Percentiles rank a stretch among this genome's conserved stretches.
phyloP scores from a whole-genome alignment of 2,113 vertebrate genomes.

The Pionites leucogaster region DNA sequence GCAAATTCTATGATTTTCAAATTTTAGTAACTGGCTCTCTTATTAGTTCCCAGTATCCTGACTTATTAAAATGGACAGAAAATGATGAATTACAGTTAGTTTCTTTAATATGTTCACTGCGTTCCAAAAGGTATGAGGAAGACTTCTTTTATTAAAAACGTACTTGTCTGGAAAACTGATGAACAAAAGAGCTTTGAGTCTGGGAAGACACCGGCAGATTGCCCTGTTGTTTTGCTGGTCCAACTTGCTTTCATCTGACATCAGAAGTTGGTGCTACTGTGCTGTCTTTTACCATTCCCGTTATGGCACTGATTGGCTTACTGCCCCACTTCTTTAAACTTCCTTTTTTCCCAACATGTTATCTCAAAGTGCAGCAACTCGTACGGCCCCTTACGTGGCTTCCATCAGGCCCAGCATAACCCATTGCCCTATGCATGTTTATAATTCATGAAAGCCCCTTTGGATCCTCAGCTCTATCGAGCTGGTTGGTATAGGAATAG shows the following conservation, averaged over 20 bases:
- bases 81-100: constrained; percentile 4
- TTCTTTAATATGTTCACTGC: background rate
- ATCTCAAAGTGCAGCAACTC: background rate
- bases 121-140: background rate
- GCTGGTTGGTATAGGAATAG: background rate
- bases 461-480: background rate
- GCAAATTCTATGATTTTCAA: constrained; percentile 55
- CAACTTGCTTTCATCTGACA: background rate
- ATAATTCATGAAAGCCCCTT: background rate
- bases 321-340: background rate
- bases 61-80: constrained; percentile 46
- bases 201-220: background rate
- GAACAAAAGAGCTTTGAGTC: background rate
- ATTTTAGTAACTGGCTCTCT: constrained; percentile 25
- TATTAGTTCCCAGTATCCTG: background rate
- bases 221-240: background rate
- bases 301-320: background rate
- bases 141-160: background rate
- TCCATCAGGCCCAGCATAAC: background rate
- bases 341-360: background rate
- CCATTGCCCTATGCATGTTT: background rate
- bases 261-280: background rate
- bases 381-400: background rate
- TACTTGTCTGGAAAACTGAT: background rate
- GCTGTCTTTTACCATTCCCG: background rate